Evolutionary conservation across 2,797 vertebrate genomes (phyloP), one percentile per base, ranked within the genome.

Genomic region (Lemur catta): DNA sequence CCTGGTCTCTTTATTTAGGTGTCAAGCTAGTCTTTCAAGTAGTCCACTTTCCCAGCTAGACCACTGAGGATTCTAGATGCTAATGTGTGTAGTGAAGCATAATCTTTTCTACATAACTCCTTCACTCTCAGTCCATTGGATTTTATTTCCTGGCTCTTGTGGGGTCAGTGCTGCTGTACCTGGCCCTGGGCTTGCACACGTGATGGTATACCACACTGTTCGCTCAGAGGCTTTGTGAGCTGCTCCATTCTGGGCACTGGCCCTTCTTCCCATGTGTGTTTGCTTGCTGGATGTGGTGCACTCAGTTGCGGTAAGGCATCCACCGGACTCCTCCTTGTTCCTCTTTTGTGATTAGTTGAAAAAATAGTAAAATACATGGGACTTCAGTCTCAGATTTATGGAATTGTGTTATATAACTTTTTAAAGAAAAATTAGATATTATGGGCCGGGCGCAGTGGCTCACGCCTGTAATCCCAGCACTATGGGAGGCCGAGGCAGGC

Each of bases 401-500:
- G 80, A 95, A 89, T 92, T 89, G 59, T 86, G 12, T 87, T 85
- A 9, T 14, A 20, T 79, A 95, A 5, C 85, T 88, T 93, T 85
- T 87, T 48, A 72, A 94, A 84, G 74, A 96, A 95, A 61, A 81
- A 9, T 35, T 72, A 80, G 69, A 22, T 75, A 69, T 20, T 91
- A 20, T 26, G 12, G n/a, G n/a, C n/a, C n/a, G n/a, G n/a, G n/a
- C n/a, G n/a, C n/a, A n/a, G n/a, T n/a, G n/a, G n/a, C n/a, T n/a
- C n/a, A n/a, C n/a, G n/a, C n/a, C n/a, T n/a, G n/a, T n/a, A n/a
- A n/a, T n/a, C n/a, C n/a, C n/a, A n/a, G n/a, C n/a, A n/a, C n/a
- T n/a, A n/a, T n/a, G n/a, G n/a, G n/a, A n/a, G n/a, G n/a, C n/a
- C n/a, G n/a, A n/a, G n/a, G n/a, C n/a, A n/a, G n/a, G n/a, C n/a